phyloP scores from a whole-genome alignment of 2,113 vertebrate species.

The Tetrao urogallus region DNA sequence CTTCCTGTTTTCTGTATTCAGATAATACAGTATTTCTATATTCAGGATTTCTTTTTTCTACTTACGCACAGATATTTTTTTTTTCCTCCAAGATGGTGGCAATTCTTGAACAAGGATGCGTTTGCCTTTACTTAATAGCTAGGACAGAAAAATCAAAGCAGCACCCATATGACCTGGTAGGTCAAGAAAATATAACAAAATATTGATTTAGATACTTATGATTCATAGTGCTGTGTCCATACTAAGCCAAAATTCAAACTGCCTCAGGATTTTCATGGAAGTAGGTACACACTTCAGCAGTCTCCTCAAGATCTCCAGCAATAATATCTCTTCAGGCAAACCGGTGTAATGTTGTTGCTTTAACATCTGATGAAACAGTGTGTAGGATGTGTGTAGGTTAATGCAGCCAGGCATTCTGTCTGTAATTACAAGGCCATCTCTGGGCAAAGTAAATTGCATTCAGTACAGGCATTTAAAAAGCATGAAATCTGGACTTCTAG shows the following conservation, averaged over 20 bases:
- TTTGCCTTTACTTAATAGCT: neutral
- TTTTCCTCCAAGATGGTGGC: neutral
- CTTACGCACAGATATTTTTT: neutral
- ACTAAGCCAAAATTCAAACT: neutral
- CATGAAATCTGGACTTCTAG: neutral
- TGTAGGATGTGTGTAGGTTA: constrained; percentile 4
- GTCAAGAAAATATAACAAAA: neutral
- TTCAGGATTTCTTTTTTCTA: neutral
- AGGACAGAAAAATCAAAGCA: neutral
- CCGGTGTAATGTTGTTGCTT: neutral
- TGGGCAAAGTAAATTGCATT: neutral
- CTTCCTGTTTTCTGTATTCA: neutral
- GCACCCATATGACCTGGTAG: neutral
- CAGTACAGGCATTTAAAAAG: neutral
- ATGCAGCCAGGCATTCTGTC: neutral
- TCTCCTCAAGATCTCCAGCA: neutral
- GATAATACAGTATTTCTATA: neutral
- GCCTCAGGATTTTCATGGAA: neutral
- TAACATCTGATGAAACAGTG: neutral
- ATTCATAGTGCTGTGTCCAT: neutral
- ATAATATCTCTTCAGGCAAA: neutral
- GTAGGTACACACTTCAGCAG: neutral
- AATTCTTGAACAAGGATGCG: neutral
- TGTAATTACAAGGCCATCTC: neutral
- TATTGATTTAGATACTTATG: neutral